Evolutionary conservation across 1,140 invertebrate species (phyloP).

Genomic region (Acromyrmex charruanus): DNA sequence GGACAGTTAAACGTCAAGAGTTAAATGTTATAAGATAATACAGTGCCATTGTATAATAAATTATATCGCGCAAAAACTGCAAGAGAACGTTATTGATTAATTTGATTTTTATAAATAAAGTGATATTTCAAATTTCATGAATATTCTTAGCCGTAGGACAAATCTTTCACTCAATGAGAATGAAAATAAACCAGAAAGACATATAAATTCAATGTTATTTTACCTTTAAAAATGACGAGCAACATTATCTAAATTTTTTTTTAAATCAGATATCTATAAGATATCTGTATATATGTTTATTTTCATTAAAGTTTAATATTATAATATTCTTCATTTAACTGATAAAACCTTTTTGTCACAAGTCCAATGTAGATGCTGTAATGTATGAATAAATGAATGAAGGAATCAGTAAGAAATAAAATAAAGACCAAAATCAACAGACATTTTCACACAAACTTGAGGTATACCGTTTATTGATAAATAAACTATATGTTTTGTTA

Average conservation of each 20-base stretch:
- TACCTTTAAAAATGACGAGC: not conserved
- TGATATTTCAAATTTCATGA: not conserved
- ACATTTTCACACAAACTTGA: not conserved
- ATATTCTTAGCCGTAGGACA: not conserved
- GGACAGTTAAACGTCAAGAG: constrained; percentile 30
- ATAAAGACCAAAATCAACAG: not conserved
- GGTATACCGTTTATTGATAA: not conserved
- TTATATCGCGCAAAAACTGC: not conserved
- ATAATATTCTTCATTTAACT: not conserved
- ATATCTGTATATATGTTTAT: not conserved
- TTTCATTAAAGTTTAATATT: not conserved
- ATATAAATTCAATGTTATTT: not conserved
- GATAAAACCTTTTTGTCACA: not conserved
- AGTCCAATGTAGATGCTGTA: not conserved
- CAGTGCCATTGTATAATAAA: not conserved
- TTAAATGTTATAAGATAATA: constrained; percentile 7
- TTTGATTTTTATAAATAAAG: not conserved
- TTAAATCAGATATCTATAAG: not conserved
- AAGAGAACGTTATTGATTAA: not conserved
- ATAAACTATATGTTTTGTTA: not conserved
- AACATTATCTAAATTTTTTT: not conserved
- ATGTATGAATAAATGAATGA: not conserved
- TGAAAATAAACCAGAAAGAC: not conserved
- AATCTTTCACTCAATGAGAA: not conserved
- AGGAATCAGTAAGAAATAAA: not conserved